Base-by-base conservation (phyloP, 1,140 invertebrate genomes). In the Bombus polaris region DNA sequence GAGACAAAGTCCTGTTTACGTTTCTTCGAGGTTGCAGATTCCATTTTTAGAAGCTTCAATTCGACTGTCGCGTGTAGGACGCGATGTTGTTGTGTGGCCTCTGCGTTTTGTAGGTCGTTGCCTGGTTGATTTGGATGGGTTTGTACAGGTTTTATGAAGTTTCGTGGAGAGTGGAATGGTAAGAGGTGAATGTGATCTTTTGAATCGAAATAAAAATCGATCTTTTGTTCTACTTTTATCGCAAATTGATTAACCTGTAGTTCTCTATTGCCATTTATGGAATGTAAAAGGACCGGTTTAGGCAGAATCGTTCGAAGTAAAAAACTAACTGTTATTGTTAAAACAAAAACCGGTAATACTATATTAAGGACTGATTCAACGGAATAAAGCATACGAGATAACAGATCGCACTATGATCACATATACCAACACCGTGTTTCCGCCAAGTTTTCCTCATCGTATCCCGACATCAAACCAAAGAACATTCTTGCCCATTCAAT, bases 11-110 rank as follows among this genome's bases (percentile, higher is more conserved):
- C 12, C 28, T 73, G 72, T 71, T 59, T 28, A 37, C 35, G 25
- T 81, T n/a, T 72, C 79, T 10, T 32, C 80, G 70, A 81, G 80
- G 80, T 59, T 70, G 47, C 3, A 2, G 28, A 22, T 73, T 59
- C 70, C 80, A 62, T 74, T 44, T 81, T 81, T 65, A 81, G 70
- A 81, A n/a, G 53, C 15, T 74, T 81, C 68, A 37, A 73, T 73
- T 81, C 22, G 22, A 3, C 28, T 59, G 35, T 73, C 32, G 80
- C 80, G 70, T 81, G 80, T 57, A 35, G 35, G 10, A 39, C 25
- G 12, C 13, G 47, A 32, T 5, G 15, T 25, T n/a, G 15, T 72
- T 44, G 42, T 4, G 9, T 22, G 3, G 4, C 3, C 18, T 22
- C 5, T 15, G 39, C 18, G 42, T 44, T 44, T 73, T 44, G 39